Percentiles rank a stretch among this genome's conserved stretches.
Conservation (phyloP, 2,113 vertebrate genomes). For the Pelecanus crispus region DNA sequence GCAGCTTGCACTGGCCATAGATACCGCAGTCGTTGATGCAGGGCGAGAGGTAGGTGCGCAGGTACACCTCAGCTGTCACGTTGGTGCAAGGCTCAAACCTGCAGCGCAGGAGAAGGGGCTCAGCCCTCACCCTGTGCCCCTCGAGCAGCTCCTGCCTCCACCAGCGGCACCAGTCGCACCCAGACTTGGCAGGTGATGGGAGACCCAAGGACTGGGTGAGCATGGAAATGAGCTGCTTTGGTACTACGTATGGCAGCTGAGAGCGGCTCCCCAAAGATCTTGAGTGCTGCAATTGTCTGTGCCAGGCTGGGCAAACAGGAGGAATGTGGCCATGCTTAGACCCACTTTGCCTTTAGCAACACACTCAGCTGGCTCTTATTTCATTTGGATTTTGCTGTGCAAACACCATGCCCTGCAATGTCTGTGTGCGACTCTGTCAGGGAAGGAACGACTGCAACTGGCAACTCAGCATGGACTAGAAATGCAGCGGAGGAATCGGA, state of each 20-base stretch:
- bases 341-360: background rate
- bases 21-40: conserved; percentile 96
- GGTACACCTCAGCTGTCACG: conserved; percentile 87
- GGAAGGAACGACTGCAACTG: background rate
- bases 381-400: background rate
- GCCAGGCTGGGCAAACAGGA: background rate
- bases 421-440: rapidly evolving
- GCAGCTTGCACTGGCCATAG: conserved; percentile 96
- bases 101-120: rapidly evolving
- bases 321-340: rapidly evolving
- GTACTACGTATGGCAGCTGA: background rate
- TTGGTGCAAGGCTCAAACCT: conserved; percentile 87
- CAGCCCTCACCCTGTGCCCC: background rate
- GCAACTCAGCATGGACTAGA: background rate
- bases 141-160: background rate
- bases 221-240: background rate
- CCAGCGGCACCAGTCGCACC: rapidly evolving
- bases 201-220: background rate
- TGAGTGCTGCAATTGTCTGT: background rate
- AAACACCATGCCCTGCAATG: background rate
- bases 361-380: background rate
- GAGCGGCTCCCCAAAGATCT: background rate
- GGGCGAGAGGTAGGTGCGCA: conserved; percentile 91
- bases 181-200: background rate
- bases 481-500: background rate